Percentiles rank a stretch among this genome's conserved stretches.
phyloP scores from a whole-genome alignment of 1,140 invertebrate species.

The Lerema accius region DNA sequence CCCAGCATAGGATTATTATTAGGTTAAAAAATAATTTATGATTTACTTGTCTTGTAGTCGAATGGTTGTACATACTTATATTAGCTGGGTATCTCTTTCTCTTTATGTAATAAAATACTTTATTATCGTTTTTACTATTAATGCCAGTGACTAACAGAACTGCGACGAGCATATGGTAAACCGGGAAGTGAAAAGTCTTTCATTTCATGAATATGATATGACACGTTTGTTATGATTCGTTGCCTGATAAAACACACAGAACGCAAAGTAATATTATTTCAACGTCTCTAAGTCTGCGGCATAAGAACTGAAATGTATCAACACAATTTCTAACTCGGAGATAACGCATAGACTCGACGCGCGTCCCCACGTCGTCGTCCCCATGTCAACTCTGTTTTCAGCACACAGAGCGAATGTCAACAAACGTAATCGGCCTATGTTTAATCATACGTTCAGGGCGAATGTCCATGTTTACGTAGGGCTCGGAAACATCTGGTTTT shows the following conservation, averaged over 20 bases:
- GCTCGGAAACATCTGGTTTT: slow-evolving; percentile 75
- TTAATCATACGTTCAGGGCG: slow-evolving; percentile 46
- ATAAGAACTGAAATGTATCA: slow-evolving; percentile 3
- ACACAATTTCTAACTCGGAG: slow-evolving; percentile 17
- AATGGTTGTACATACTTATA: too few species aligned
- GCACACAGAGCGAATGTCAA: slow-evolving; percentile 36
- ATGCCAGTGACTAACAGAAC: too few species aligned
- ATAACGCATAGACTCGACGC: slow-evolving; percentile 17
- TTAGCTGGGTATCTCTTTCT: too few species aligned
- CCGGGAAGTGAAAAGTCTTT: not conserved
- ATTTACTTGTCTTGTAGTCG: too few species aligned
- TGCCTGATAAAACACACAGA: not conserved
- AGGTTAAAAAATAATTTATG: too few species aligned
- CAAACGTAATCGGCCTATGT: slow-evolving; percentile 45
- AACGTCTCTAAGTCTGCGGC: not conserved
- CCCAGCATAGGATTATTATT: too few species aligned
- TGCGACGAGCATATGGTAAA: not conserved
- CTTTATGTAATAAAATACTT: too few species aligned
- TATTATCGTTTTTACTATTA: too few species aligned
- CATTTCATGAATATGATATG: slow-evolving; percentile 2
- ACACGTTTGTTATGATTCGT: not conserved
- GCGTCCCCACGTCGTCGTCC: slow-evolving; percentile 13
- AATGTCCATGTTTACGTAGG: slow-evolving; percentile 61
- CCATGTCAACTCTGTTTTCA: slow-evolving; percentile 23
- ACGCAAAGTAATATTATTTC: not conserved